Evolutionary conservation across 2,113 vertebrate genomes (phyloP).

Genomic region (Ptilonorhynchus violaceus): DNA sequence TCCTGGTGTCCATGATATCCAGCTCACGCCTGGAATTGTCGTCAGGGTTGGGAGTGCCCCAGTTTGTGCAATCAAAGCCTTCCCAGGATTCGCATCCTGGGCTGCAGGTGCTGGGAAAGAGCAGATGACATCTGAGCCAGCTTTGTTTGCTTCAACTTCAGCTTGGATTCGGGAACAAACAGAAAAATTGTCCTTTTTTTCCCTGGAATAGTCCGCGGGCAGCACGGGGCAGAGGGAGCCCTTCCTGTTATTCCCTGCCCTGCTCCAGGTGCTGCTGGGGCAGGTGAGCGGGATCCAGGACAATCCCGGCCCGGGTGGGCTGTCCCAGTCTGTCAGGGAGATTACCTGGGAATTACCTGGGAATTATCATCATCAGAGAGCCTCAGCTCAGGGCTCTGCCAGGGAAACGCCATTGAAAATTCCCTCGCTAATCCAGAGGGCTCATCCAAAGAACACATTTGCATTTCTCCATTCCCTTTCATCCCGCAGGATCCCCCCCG

Average conservation of each 20-base stretch:
- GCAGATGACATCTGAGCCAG: not conserved
- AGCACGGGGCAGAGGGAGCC: fast-evolving
- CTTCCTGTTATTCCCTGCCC: fast-evolving
- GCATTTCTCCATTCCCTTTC: not conserved
- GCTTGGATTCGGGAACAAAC: not conserved
- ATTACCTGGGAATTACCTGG: not conserved
- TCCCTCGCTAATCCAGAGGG: not conserved
- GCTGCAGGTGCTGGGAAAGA: not conserved
- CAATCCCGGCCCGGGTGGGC: not conserved
- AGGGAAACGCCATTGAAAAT: not conserved
- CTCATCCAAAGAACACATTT: conserved; percentile 8
- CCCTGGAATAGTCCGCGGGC: fast-evolving
- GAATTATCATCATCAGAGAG: not conserved
- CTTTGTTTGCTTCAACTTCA: not conserved
- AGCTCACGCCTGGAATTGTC: not conserved
- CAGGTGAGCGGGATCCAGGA: not conserved
- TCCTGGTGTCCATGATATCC: not conserved
- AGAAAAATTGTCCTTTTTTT: not conserved
- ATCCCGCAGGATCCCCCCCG: not conserved
- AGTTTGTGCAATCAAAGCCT: not conserved
- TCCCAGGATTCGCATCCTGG: not conserved
- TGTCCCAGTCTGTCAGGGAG: not conserved
- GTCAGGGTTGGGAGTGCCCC: not conserved
- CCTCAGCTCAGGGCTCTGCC: not conserved
- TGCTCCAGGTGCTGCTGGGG: not conserved